phyloP scores from a whole-genome alignment of 2,888 invertebrate species.

The Coelinius sp. region DNA sequence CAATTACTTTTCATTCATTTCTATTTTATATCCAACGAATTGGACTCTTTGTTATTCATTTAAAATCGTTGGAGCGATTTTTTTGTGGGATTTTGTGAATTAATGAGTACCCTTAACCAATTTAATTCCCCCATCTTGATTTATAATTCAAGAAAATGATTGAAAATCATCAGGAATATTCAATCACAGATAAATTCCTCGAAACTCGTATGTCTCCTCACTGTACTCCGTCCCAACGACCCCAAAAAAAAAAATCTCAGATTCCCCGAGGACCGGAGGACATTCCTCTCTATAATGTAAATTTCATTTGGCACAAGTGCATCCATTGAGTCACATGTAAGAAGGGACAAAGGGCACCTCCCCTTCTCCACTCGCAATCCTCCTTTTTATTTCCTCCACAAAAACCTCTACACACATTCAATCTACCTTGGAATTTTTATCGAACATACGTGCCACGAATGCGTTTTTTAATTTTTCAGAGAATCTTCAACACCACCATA shows the following conservation, averaged over 20 bases:
- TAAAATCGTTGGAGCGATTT: not conserved
- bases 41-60: constrained; percentile 12
- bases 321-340: constrained; percentile 2
- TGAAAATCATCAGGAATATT: not conserved
- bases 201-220: not conserved
- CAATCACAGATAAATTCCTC: not conserved
- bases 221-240: not conserved
- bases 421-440: not conserved
- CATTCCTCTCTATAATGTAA: constrained; percentile 19
- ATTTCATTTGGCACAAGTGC: constrained; percentile 17
- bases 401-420: not conserved
- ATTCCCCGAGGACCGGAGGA: not conserved
- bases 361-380: constrained; percentile 10
- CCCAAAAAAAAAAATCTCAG: not conserved
- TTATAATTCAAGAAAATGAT: not conserved
- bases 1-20: constrained; percentile 17
- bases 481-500: not conserved
- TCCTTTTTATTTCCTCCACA: not conserved
- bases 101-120: not conserved
- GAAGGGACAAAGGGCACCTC: constrained; percentile 16
- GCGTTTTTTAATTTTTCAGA: constrained; percentile 28
- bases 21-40: constrained; percentile 14
- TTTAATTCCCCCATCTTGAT: not conserved
- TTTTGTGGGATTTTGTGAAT: not conserved
- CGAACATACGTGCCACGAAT: constrained; percentile 27